These are phyloP conservation scores for Eubasilissa regina DNA, from an alignment of 1,140 invertebrate species.

Conservation along the genomic window DNA sequence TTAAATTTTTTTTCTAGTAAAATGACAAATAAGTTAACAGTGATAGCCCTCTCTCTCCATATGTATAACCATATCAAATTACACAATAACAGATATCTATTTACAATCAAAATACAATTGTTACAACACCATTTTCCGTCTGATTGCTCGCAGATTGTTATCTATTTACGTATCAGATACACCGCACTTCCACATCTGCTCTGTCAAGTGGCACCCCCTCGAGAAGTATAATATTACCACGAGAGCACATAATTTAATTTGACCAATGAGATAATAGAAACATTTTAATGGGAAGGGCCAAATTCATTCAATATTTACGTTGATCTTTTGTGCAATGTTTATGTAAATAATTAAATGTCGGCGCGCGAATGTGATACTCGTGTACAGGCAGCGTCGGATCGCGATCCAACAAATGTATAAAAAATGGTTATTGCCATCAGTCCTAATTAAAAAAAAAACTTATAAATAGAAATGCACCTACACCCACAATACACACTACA, in stretches of 20 bases:
- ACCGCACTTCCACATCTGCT: slow-evolving; percentile 30
- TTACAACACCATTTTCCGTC: slow-evolving; percentile 41
- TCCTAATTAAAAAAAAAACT: no score
- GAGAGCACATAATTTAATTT: not conserved
- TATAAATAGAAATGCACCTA: no score
- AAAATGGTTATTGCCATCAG: no score
- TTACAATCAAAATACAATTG: slow-evolving; percentile 46
- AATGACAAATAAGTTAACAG: not conserved
- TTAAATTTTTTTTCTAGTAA: no score
- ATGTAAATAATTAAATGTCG: not conserved
- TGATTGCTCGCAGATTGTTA: slow-evolving; percentile 13
- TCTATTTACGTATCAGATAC: slow-evolving; percentile 18
- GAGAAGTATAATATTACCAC: not conserved
- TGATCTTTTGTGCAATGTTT: not conserved
- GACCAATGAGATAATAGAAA: not conserved
- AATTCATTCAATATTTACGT: slow-evolving; percentile 15
- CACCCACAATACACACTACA: no score
- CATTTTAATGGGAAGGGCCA: slow-evolving; percentile 8
- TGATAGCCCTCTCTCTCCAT: slow-evolving; percentile 2
- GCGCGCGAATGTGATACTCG: slow-evolving; percentile 1
- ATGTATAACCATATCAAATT: slow-evolving; percentile 45
- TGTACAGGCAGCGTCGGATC: no score
- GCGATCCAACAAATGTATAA: no score
- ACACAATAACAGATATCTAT: slow-evolving; percentile 28
- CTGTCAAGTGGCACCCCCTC: not conserved